Evolutionary conservation across 2,113 vertebrate species (phyloP).

Genomic region (Caloenas nicobarica): DNA sequence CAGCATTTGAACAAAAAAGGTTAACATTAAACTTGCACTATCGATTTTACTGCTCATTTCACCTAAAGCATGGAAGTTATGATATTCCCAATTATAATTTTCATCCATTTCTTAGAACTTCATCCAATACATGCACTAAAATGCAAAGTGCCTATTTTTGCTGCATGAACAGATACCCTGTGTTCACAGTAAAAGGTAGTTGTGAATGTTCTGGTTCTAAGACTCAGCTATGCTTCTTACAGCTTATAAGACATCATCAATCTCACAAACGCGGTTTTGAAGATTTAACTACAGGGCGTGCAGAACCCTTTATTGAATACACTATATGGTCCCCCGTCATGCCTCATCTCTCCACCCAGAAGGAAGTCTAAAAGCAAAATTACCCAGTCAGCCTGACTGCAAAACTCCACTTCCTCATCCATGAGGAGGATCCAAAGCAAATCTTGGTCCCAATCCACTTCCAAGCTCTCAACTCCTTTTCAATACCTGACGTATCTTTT

Average conservation of each 20-base stretch:
- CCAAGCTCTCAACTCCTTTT: not conserved
- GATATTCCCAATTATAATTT: not conserved
- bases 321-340: not conserved
- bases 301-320: not conserved
- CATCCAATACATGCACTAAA: not conserved
- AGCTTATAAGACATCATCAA: not conserved
- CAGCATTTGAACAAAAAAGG: not conserved
- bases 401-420: not conserved
- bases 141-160: not conserved
- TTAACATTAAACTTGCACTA: not conserved
- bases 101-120: not conserved
- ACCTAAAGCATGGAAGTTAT: not conserved
- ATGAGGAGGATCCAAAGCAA: not conserved
- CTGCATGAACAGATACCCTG: fast-evolving
- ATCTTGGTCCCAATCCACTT: not conserved
- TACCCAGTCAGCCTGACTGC: not conserved
- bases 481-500: not conserved
- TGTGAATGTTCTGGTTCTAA: not conserved
- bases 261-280: not conserved
- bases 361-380: not conserved
- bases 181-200: not conserved
- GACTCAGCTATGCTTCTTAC: not conserved
- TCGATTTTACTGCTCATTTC: not conserved
- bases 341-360: not conserved
- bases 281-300: not conserved